These are phyloP conservation scores for Platorchestia sp. DNA, from an alignment of 1,140 invertebrate species.

Conservation along the genomic window DNA sequence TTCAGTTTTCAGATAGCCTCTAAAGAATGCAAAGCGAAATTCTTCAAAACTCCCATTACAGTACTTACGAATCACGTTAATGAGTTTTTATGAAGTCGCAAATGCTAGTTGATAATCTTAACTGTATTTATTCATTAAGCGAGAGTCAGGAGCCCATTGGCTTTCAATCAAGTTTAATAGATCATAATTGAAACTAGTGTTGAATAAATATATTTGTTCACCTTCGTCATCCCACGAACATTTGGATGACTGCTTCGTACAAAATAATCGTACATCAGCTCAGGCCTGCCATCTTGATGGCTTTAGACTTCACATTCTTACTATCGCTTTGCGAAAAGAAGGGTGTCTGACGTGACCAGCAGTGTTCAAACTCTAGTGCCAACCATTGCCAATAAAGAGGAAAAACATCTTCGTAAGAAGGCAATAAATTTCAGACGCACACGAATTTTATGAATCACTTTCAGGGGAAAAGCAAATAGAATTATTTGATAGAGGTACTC, in stretches of 20 bases:
- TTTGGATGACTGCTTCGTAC: not conserved
- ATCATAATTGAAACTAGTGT: not conserved
- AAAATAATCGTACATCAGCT: not conserved
- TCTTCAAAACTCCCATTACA: not conserved
- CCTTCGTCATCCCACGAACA: not conserved
- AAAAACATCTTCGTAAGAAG: not conserved
- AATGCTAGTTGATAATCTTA: not conserved
- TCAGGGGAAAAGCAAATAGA: not conserved
- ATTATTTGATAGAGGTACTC: slow-evolving; percentile 8
- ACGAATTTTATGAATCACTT: not conserved
- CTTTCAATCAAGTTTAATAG: not conserved
- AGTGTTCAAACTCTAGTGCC: not conserved
- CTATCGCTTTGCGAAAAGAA: not conserved
- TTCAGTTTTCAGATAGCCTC: not conserved
- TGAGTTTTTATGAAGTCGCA: not conserved
- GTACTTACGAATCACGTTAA: not conserved
- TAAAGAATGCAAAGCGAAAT: not conserved
- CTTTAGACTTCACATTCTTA: not conserved
- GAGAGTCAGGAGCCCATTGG: no score
- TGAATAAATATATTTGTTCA: not conserved
- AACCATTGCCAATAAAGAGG: not conserved
- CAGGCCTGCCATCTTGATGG: not conserved
- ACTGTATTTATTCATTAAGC: not conserved
- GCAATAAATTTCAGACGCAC: not conserved
- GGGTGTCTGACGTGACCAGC: not conserved